Evolutionary conservation across 2,113 vertebrate genomes (phyloP).

Genomic region (Rhynchopsitta pachyrhyncha): DNA sequence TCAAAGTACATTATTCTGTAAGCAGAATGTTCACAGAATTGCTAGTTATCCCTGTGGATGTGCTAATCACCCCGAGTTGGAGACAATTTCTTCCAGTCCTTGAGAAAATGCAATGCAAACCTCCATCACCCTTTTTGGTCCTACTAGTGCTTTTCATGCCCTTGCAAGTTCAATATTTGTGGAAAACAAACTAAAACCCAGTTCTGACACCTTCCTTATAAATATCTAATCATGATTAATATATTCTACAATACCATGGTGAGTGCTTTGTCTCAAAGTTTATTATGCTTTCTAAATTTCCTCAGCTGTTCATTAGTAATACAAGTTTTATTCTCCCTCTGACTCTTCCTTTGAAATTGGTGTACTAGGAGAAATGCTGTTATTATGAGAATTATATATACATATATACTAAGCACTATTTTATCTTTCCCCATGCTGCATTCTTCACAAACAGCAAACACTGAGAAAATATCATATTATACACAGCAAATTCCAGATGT

Average conservation of each 20-base stretch:
- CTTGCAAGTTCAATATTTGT: neutral
- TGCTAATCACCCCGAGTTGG: neutral
- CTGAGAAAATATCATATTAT: neutral
- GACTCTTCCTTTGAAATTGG: neutral
- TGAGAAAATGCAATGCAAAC: neutral
- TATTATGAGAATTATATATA: neutral
- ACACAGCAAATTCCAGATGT: neutral
- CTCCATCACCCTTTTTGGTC: neutral
- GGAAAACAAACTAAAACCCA: neutral
- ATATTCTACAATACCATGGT: neutral
- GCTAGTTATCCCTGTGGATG: neutral
- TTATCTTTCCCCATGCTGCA: neutral
- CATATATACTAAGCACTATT: neutral
- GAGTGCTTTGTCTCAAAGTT: neutral
- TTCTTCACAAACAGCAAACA: neutral
- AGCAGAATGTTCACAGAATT: neutral
- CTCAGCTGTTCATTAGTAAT: neutral
- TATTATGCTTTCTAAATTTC: neutral
- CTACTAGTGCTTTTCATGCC: neutral
- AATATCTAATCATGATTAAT: neutral
- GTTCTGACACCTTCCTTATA: neutral
- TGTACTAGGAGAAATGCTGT: neutral
- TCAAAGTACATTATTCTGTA: neutral
- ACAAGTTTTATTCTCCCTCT: neutral
- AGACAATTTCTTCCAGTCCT: neutral